A percentile compares a stretch with the other conserved stretches of the same genome.
Evolutionary conservation across 2,888 invertebrate genomes (phyloP).

Genomic region (Marasmarcha lunaedactyla): DNA sequence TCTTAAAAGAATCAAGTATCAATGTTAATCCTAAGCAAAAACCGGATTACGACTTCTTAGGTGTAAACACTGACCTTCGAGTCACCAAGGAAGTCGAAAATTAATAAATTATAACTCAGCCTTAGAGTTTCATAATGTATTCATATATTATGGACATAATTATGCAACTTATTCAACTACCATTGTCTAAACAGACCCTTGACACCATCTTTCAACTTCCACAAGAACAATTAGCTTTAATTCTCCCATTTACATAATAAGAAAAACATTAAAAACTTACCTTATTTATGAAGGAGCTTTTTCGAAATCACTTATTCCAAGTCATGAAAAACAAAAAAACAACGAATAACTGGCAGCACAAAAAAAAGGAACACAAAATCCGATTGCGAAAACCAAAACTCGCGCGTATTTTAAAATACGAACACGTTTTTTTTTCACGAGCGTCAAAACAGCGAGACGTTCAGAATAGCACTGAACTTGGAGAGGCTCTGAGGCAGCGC

Average conservation of each 20-base stretch:
- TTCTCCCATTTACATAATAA: not conserved
- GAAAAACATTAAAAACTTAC: not conserved
- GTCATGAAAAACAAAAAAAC: not conserved
- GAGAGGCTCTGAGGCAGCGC: not conserved
- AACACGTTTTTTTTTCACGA: not conserved
- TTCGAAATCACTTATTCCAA: not conserved
- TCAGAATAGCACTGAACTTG: conserved; percentile 9
- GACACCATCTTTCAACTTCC: too few relatives aligned
- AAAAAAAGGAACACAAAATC: not conserved
- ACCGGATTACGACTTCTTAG: too few relatives aligned
- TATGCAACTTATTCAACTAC: too few relatives aligned
- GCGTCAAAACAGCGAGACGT: conserved; percentile 1
- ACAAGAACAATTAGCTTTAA: too few relatives aligned
- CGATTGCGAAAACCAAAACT: not conserved
- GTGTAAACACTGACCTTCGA: too few relatives aligned
- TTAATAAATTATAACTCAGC: too few relatives aligned
- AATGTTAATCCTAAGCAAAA: too few relatives aligned
- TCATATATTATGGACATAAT: too few relatives aligned
- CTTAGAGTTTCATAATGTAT: too few relatives aligned
- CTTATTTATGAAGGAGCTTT: not conserved
- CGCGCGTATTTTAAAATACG: not conserved
- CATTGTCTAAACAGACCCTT: too few relatives aligned
- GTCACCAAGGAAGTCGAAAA: too few relatives aligned
- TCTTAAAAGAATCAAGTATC: too few relatives aligned
- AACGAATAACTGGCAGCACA: not conserved